phyloP scores from a whole-genome alignment of 2,797 vertebrate genomes.

The Varecia variegata region DNA sequence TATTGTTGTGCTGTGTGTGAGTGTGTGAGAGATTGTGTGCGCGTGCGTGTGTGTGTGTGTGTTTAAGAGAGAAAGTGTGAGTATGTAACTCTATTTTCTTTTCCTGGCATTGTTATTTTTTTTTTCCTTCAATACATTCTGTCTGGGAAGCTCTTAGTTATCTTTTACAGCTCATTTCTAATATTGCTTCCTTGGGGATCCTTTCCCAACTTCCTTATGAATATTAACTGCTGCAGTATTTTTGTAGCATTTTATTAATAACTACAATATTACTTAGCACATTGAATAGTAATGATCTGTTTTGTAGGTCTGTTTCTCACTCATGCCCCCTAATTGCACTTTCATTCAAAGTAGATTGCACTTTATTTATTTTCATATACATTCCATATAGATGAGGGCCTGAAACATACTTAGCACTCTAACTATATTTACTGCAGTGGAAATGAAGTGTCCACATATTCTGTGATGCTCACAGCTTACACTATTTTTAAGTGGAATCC shows the following conservation, averaged over 20 bases:
- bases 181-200: neutral
- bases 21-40: neutral
- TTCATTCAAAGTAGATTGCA: neutral
- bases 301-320: neutral
- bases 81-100: neutral
- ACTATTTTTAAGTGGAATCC: neutral
- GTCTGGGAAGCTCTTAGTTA: neutral
- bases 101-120: neutral
- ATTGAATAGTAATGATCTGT: neutral
- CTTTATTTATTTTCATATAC: neutral
- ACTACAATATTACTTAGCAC: neutral
- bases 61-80: rapidly evolving
- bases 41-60: neutral
- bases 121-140: neutral
- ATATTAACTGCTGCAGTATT: neutral
- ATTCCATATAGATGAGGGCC: neutral
- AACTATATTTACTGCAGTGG: neutral
- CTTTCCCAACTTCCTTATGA: neutral
- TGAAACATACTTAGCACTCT: neutral
- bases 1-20: neutral
- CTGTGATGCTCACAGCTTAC: neutral
- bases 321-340: rapidly evolving
- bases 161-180: neutral
- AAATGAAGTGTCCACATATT: neutral
- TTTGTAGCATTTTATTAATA: neutral